Base-by-base conservation (phyloP, 2,113 vertebrate genomes). In the Anhinga anhinga region DNA sequence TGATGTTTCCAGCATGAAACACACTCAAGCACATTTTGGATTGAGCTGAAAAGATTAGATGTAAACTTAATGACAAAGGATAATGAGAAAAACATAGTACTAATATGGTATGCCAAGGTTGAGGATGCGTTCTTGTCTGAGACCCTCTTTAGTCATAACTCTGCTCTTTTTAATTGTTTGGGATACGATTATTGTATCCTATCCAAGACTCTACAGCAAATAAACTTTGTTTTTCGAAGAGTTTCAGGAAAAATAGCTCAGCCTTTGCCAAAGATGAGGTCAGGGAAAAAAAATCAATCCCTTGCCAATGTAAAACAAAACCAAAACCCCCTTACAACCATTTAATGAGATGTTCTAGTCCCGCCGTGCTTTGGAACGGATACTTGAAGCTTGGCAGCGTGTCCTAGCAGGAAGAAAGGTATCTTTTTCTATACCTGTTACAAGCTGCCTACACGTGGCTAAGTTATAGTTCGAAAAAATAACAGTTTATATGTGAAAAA, bases 231-330 rank as follows among this genome's bases (percentile, higher is more conserved):
- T 88, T 92, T 69, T 88, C 42, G 16, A 65, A 76, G 38, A 47
- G 21, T 53, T 94, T 88, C 32, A 47, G 86, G 77, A 77, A 92
- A 95, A 94, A 62, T 45, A 95, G 42, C 29, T 94, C 76, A 62
- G 50, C 55, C 38, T 20, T n/a, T 84, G 83, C 80, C 94, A 93
- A 94, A 30, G 69, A 82, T 89, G 86, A 94, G n/a, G 83, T 95
- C 81, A 82, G 83, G 71, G 85, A 11, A 22, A 73, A 89, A 80
- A 77, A 63, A 66, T n/a, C 36, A 70, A 8, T 49, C 67, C 74
- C 40, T 83, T 30, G n/a, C 40, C 70, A 59, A 23, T 17, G 82
- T 82, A 80, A 94, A 96, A 61, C 72, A 93, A 94, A 94, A 44
- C 69, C 70, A 25, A 55, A 2, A 0, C 5, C 50, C 38, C 20